Conservation (phyloP, 2,113 vertebrate species). For the Pyxicephalus adspersus region DNA sequence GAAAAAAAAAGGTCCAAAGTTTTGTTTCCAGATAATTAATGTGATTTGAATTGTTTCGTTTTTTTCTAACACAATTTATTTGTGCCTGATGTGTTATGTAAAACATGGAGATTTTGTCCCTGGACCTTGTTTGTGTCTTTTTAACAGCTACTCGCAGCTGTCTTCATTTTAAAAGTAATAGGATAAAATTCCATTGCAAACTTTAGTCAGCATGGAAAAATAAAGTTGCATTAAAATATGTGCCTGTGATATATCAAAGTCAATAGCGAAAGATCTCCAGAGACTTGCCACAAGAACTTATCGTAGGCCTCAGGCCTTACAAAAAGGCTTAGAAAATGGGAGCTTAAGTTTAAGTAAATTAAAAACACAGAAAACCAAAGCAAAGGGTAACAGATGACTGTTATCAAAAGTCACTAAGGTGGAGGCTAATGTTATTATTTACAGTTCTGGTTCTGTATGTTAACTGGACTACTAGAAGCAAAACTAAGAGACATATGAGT, state of each 20-base stretch:
- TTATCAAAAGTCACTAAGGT: slow-evolving; percentile 31
- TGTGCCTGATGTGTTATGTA: slow-evolving; percentile 46
- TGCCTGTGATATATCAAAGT: slow-evolving; percentile 58
- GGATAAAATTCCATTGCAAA: slow-evolving; percentile 57
- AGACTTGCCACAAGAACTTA: slow-evolving; percentile 49
- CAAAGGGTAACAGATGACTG: slow-evolving; percentile 36
- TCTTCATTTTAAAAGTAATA: slow-evolving; percentile 57
- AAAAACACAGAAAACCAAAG: slow-evolving; percentile 52
- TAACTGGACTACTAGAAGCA: background rate
- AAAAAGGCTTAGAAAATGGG: slow-evolving; percentile 52
- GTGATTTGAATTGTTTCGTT: slow-evolving; percentile 28
- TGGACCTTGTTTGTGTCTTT: slow-evolving; percentile 55
- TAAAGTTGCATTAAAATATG: slow-evolving; percentile 58
- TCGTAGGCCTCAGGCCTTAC: slow-evolving; percentile 51
- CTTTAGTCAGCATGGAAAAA: slow-evolving; percentile 57
- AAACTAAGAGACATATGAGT: background rate
- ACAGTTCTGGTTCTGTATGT: slow-evolving; percentile 25
- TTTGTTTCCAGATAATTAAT: slow-evolving; percentile 46
- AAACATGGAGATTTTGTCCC: slow-evolving; percentile 48
- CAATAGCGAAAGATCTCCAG: slow-evolving; percentile 54
- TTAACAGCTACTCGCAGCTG: slow-evolving; percentile 54
- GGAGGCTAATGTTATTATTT: slow-evolving; percentile 43
- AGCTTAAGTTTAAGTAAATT: slow-evolving; percentile 55
- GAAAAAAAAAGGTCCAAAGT: slow-evolving; percentile 7
- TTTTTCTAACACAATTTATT: slow-evolving; percentile 53